phyloP scores from a whole-genome alignment of 2,888 invertebrate species.

The Aproaerema taeniolella region DNA sequence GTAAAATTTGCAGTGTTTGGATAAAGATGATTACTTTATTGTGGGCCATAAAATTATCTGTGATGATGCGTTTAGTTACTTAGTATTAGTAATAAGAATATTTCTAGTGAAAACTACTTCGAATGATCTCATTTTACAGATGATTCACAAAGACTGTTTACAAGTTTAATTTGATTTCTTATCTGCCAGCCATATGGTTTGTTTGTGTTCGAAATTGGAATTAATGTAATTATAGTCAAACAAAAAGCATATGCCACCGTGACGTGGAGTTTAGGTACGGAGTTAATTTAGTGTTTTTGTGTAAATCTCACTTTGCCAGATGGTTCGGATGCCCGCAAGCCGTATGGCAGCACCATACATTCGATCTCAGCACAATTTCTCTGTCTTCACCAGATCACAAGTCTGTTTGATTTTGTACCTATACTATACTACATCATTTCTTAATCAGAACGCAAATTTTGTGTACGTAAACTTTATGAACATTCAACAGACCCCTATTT shows the following conservation, averaged over 20 bases:
- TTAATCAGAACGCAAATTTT: too few relatives aligned
- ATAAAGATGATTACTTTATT: slow-evolving; percentile 2
- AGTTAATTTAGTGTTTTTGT: slow-evolving; percentile 49
- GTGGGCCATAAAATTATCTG: slow-evolving; percentile 1
- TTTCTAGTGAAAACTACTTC: slow-evolving; percentile 3
- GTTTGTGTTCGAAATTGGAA: slow-evolving; percentile 21
- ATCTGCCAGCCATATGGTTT: slow-evolving; percentile 16
- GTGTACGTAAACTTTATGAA: too few relatives aligned
- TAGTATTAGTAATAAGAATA: too few relatives aligned
- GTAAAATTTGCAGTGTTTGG: too few relatives aligned
- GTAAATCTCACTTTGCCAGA: slow-evolving; percentile 38
- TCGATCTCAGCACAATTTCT: slow-evolving; percentile 46
- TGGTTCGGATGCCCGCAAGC: slow-evolving; percentile 39
- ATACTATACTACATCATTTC: too few relatives aligned
- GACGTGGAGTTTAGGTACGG: slow-evolving; percentile 36
- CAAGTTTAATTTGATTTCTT: slow-evolving; percentile 1
- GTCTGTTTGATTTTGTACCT: not conserved
- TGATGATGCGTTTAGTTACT: slow-evolving; percentile 8
- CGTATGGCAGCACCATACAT: slow-evolving; percentile 47
- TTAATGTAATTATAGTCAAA: slow-evolving; percentile 48
- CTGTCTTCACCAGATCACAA: slow-evolving; percentile 36
- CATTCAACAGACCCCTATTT: too few relatives aligned
- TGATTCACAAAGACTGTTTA: slow-evolving; percentile 6
- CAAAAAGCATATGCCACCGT: slow-evolving; percentile 65
- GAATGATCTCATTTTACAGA: not conserved